Base-by-base conservation (phyloP, 2,888 invertebrate genomes). In the Aromia moschata region DNA sequence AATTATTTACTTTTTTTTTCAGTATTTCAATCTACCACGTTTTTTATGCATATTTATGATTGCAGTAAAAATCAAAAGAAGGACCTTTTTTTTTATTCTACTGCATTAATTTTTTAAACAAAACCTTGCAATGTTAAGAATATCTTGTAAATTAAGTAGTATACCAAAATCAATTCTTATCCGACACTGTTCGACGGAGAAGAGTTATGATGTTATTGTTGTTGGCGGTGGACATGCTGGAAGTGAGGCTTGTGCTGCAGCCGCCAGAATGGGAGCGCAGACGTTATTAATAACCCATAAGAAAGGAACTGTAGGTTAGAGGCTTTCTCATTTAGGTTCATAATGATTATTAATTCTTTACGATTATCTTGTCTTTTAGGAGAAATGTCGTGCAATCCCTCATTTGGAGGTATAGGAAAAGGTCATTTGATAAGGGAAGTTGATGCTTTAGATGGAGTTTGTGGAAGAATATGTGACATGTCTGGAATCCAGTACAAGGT, bases 171-270 rank as follows among this genome's bases (percentile, higher is more conserved):
- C 25, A 5, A 37, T 1, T 40, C 16, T 14, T 3, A 10, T 1
- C 11, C 30, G 61, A 33, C 33, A 33, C 38, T 62, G 60, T 36
- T 60, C 58, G 15, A 4, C 31, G 7, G 55, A 60, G 20, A 67
- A 67, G 38, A 55, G 51, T 25, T 85, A 81, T 70, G 92, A 94
- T 83, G 93, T 94, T 0, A 85, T 94, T 67, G 89, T 95, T 40
- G 88, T 95, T 69, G 95, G 95, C 10, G 95, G 94, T 2, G 95
- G 95, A 0, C 96, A 96, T 85, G 95, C 95, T 5, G 96, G 96
- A 10, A 89, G 90, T 3, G 95, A 96, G 80, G 94, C 94, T 1
- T 92, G 90, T 72, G 84, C 90, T 37, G 94, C 94, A 2, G 87
- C 95, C 1, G 89, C 92, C 0, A 83, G 95, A 73, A 92, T 93